Percentiles rank a stretch among this genome's conserved stretches.
These are phyloP conservation scores for Fratercula arctica DNA, from an alignment of 2,797 vertebrate genomes.

Conservation along the genomic window DNA sequence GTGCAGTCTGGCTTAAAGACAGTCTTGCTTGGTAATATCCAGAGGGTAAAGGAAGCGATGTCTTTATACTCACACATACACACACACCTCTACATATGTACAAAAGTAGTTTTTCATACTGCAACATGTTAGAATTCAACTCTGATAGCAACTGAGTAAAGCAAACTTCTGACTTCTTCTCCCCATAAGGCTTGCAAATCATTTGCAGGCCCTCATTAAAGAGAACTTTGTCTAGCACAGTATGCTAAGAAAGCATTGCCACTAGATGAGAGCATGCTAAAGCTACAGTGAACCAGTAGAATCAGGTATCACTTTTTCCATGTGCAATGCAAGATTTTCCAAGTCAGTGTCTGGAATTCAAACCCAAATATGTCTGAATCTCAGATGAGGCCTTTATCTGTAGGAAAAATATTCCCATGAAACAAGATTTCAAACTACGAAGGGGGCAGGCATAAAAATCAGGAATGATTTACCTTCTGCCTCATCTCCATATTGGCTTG, in stretches of 20 bases:
- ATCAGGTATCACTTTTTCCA: slow-evolving; percentile 68
- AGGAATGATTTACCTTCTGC: background rate
- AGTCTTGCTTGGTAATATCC: background rate
- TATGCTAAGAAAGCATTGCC: slow-evolving; percentile 37
- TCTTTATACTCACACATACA: background rate
- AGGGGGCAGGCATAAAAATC: slow-evolving; percentile 1
- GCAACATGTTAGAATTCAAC: background rate
- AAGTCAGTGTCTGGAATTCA: slow-evolving; percentile 67
- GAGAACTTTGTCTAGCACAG: slow-evolving; percentile 29
- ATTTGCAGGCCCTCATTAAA: slow-evolving; percentile 39
- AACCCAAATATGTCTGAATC: slow-evolving; percentile 64
- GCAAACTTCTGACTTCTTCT: background rate
- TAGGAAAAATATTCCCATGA: slow-evolving; percentile 29
- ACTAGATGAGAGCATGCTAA: slow-evolving; percentile 56
- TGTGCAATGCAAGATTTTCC: slow-evolving; percentile 52
- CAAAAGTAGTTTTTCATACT: background rate
- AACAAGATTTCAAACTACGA: slow-evolving; percentile 1
- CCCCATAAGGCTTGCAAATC: slow-evolving; percentile 16
- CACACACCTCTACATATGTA: accelerated
- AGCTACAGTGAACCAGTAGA: background rate
- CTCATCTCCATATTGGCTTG: background rate
- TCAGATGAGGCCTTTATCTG: slow-evolving; percentile 59
- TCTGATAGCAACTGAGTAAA: background rate
- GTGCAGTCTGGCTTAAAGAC: background rate
- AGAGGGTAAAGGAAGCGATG: background rate